A percentile compares a stretch with the other conserved stretches of the same genome.
Evolutionary conservation across 2,113 vertebrate species (phyloP).

Genomic region (Poeciliopsis prolifica): DNA sequence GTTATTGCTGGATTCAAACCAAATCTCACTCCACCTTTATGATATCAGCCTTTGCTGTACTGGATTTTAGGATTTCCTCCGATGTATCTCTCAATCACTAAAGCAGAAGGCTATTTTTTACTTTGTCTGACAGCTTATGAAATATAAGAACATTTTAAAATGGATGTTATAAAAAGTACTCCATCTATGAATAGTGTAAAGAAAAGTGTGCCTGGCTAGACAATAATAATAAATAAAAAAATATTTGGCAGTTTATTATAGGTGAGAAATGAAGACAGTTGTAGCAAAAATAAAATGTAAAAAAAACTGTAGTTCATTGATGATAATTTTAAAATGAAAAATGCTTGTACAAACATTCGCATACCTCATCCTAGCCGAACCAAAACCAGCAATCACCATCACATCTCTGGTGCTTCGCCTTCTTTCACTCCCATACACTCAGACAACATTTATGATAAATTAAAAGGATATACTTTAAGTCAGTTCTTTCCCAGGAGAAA

Average conservation of each 20-base stretch:
- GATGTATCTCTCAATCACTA: neutral
- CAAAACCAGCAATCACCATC: neutral
- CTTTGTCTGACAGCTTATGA: too few species aligned
- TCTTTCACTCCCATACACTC: neutral
- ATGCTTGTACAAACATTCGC: neutral
- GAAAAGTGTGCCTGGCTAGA: neutral
- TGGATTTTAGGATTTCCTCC: neutral
- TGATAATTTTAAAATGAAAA: slow-evolving; percentile 30
- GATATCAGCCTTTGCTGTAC: neutral
- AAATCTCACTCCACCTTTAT: neutral
- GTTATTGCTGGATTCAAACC: neutral
- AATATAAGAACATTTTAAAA: neutral
- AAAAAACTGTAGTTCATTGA: slow-evolving; percentile 2
- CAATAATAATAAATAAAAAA: neutral
- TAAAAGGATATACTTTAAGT: neutral
- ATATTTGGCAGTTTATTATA: slow-evolving; percentile 31
- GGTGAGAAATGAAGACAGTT: slow-evolving; percentile 28
- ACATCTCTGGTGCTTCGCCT: neutral
- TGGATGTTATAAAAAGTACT: neutral
- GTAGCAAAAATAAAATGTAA: neutral
- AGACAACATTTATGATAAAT: neutral
- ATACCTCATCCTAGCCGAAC: neutral
- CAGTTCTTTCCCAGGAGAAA: neutral
- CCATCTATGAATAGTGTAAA: neutral
- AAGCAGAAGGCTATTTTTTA: neutral